phyloP scores from a whole-genome alignment of 2,888 invertebrate species.

The Eilema depressum region DNA sequence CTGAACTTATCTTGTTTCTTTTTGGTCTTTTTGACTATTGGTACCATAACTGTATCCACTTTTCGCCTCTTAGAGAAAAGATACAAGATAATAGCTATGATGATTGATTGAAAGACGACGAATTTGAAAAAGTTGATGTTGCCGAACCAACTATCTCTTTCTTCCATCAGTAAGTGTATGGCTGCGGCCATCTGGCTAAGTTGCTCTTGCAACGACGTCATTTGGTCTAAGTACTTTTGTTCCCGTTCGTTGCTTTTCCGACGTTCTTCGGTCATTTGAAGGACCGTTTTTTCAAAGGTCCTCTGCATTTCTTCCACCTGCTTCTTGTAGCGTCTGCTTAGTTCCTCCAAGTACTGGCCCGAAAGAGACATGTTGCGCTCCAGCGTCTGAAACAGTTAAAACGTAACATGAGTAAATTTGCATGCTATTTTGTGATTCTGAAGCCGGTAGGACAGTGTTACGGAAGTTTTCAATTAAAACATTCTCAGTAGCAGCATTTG shows the following conservation, averaged over 20 bases:
- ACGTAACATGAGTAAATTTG: background rate
- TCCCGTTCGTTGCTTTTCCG: conserved; percentile 91
- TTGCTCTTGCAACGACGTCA: conserved; percentile 89
- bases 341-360: conserved; percentile 97
- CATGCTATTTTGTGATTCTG: background rate
- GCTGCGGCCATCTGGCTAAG: conserved; percentile 88
- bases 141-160: conserved; percentile 89
- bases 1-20: conserved; percentile 80
- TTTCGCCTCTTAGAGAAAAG: conserved; percentile 81
- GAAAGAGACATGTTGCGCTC: conserved; percentile 99
- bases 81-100: conserved; percentile 81
- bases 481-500: too few relatives aligned
- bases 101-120: conserved; percentile 81
- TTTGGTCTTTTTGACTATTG: conserved; percentile 69
- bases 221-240: conserved; percentile 92
- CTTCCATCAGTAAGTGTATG: conserved; percentile 87
- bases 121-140: conserved; percentile 87
- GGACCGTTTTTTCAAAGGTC: conserved; percentile 92
- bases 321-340: conserved; percentile 97
- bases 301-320: conserved; percentile 98
- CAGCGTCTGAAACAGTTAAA: conserved; percentile 88
- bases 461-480: too few relatives aligned
- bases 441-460: background rate
- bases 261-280: conserved; percentile 91
- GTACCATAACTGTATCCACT: conserved; percentile 67